A percentile compares a stretch with the other conserved stretches of the same genome.
These are phyloP conservation scores for Tragelaphus imberbis DNA, from an alignment of 2,113 vertebrate genomes.

Conservation along the genomic window DNA sequence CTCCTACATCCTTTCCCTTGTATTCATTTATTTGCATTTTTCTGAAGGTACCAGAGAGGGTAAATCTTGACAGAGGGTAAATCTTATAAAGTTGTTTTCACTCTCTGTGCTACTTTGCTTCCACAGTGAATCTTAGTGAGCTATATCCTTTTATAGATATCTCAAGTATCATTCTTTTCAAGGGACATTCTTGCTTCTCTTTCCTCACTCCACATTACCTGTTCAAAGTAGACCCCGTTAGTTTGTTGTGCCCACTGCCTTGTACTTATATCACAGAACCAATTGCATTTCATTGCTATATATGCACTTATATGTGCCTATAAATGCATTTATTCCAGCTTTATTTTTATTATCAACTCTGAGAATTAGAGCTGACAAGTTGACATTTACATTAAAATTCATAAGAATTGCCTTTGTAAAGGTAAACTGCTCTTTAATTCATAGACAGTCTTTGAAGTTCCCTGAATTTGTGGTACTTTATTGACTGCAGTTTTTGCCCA, in stretches of 20 bases:
- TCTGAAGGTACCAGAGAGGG: neutral
- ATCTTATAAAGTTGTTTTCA: neutral
- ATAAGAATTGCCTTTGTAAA: neutral
- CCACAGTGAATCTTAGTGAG: neutral
- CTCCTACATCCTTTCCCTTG: neutral
- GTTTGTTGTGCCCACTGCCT: neutral
- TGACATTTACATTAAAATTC: neutral
- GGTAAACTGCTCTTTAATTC: neutral
- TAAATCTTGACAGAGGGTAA: neutral
- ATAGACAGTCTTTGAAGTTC: neutral
- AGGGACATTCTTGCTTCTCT: neutral
- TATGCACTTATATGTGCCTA: neutral
- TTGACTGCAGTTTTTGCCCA: neutral
- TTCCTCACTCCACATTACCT: neutral
- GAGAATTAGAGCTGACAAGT: neutral
- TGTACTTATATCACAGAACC: neutral
- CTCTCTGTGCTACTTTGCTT: neutral
- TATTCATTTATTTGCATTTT: neutral
- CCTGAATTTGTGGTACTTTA: neutral
- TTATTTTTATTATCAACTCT: neutral
- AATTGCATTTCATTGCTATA: neutral
- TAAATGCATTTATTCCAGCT: neutral
- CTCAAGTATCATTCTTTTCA: neutral
- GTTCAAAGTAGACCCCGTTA: neutral
- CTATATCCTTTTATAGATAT: neutral